Percentiles rank a stretch among this genome's conserved stretches.
Conservation (phyloP, 2,797 vertebrate species). For the Rousettus madagascariensis region DNA sequence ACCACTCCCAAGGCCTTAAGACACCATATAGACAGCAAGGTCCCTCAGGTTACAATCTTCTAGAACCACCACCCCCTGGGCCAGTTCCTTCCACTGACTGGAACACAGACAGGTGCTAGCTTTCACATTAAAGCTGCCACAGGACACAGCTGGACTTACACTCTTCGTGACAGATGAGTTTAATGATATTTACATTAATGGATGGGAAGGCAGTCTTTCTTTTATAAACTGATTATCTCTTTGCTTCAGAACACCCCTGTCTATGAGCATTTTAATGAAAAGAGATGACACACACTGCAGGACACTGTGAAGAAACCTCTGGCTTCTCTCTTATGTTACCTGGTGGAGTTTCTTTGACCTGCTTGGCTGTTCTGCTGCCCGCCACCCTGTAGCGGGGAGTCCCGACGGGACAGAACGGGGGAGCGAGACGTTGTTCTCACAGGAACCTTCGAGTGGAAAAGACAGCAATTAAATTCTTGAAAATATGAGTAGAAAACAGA, state of each 20-base stretch:
- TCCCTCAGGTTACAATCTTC: background rate
- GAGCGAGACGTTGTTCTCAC: slow-evolving; percentile 97
- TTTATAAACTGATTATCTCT: background rate
- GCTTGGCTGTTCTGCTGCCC: slow-evolving; percentile 91
- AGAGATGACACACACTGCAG: background rate
- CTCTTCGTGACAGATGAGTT: background rate
- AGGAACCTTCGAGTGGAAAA: slow-evolving; percentile 89
- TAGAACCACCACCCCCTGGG: too few relatives aligned
- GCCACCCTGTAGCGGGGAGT: slow-evolving; percentile 94
- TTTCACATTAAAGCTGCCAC: background rate
- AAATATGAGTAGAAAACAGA: background rate
- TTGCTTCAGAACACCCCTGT: background rate
- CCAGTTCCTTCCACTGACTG: background rate
- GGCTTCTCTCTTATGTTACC: slow-evolving; percentile 79
- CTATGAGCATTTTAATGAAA: background rate
- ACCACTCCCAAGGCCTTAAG: background rate
- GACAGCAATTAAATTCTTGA: slow-evolving; percentile 25
- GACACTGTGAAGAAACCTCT: rapidly evolving
- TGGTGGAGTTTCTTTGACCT: slow-evolving; percentile 90
- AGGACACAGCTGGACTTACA: background rate
- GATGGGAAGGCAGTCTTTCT: background rate
- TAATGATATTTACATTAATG: background rate
- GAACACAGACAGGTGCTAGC: background rate
- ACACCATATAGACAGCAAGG: background rate
- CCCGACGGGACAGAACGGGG: slow-evolving; percentile 94